Conservation (phyloP, 30 jellyfish, hydroid and myxozoan genomes). For the Rhopilema esculentum region DNA sequence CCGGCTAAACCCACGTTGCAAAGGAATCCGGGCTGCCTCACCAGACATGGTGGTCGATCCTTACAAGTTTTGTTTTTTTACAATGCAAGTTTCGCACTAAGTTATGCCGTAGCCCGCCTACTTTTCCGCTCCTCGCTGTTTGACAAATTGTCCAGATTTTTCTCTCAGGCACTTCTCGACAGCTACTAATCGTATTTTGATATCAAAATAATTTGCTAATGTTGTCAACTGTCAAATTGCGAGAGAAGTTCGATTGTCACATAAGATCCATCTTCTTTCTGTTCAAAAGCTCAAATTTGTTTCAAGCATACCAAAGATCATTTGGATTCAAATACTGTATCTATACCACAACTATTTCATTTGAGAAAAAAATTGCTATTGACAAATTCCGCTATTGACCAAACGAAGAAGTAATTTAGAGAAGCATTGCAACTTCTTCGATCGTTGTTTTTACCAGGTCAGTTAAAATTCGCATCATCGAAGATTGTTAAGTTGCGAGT, state of each 20-base stretch:
- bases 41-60: slow-evolving; percentile 8
- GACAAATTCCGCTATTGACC: background rate
- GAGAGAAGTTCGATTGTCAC: background rate
- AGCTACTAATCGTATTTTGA: background rate
- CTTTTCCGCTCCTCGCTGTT: slow-evolving; percentile 34
- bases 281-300: background rate
- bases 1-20: slow-evolving; percentile 49
- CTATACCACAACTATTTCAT: background rate
- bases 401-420: background rate
- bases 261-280: background rate
- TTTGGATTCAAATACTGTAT: background rate
- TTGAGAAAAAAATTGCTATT: background rate
- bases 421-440: background rate
- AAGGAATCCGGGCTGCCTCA: slow-evolving; percentile 1
- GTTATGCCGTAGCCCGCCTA: too few relatives aligned
- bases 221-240: background rate
- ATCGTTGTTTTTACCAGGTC: background rate
- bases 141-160: slow-evolving; percentile 6
- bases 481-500: too few relatives aligned
- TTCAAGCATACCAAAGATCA: background rate
- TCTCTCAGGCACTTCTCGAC: slow-evolving; percentile 3
- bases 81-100: background rate
- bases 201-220: background rate
- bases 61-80: background rate
- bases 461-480: too few relatives aligned